A percentile compares a stretch with the other conserved stretches of the same genome.
Evolutionary conservation across 2,797 vertebrate species (phyloP).

Genomic region (Podarcis siculus): DNA sequence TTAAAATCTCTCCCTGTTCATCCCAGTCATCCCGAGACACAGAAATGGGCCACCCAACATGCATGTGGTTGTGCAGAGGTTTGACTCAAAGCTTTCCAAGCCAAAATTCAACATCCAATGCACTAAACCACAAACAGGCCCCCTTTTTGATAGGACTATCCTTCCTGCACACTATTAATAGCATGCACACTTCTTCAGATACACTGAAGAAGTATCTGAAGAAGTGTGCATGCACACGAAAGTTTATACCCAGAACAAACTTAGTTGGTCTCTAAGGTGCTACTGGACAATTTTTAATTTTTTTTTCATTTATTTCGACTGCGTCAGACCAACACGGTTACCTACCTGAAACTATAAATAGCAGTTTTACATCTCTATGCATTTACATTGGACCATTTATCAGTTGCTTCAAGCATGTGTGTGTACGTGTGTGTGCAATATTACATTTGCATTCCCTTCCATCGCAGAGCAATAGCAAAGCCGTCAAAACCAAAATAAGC

Average conservation of each 20-base stretch:
- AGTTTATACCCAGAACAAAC: too few species aligned
- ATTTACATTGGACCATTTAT: neutral
- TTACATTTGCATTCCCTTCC: neutral
- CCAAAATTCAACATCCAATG: neutral
- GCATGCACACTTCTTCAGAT: neutral
- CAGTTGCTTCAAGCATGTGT: neutral
- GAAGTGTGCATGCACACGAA: too few species aligned
- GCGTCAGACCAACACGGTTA: too few species aligned
- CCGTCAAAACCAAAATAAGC: slow-evolving; percentile 12
- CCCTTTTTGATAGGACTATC: neutral
- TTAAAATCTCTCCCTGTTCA: neutral
- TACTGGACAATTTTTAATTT: too few species aligned
- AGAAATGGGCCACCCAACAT: neutral
- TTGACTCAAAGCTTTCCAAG: neutral
- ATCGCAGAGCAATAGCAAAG: neutral
- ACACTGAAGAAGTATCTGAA: too few species aligned
- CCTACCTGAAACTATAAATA: neutral
- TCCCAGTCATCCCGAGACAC: neutral
- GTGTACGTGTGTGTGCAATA: neutral
- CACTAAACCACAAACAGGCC: neutral
- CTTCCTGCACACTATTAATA: neutral
- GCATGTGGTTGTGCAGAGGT: neutral
- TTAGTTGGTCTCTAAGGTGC: too few species aligned
- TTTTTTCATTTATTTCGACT: too few species aligned
- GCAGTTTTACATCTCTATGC: neutral